Percentiles rank a stretch among this genome's conserved stretches.
phyloP scores from a whole-genome alignment of 2,888 invertebrate genomes.

The Spialia ferax region DNA sequence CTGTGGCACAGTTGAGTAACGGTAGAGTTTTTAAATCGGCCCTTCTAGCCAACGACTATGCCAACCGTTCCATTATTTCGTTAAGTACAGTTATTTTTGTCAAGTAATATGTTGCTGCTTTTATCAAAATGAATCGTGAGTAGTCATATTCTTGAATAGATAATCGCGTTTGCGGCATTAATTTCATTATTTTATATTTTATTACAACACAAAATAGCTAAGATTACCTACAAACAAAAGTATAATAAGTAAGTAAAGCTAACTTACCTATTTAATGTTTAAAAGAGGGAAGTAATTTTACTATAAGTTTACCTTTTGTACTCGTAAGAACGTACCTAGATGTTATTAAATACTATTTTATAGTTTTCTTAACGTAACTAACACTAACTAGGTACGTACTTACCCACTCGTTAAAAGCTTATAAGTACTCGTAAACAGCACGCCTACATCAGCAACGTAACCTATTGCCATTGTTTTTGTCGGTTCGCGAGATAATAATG shows the following conservation, averaged over 20 bases:
- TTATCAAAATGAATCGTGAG: too few species aligned
- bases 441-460: slow-evolving; percentile 22
- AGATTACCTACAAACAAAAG: too few species aligned
- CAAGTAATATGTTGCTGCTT: not conserved
- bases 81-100: slow-evolving; percentile 10
- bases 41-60: slow-evolving; percentile 12
- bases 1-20: slow-evolving; percentile 4
- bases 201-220: too few species aligned
- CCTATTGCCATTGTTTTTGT: slow-evolving; percentile 34
- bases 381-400: too few species aligned
- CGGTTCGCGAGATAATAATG: slow-evolving; percentile 37
- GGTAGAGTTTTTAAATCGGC: slow-evolving; percentile 1
- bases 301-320: too few species aligned
- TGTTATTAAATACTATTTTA: not conserved
- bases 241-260: too few species aligned
- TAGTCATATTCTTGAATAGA: too few species aligned
- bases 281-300: too few species aligned
- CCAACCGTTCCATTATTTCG: slow-evolving; percentile 15
- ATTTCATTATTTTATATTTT: too few species aligned
- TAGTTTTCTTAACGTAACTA: too few species aligned
- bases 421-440: not conserved
- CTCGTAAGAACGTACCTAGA: not conserved
- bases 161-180: too few species aligned
- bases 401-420: not conserved
- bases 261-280: too few species aligned